Conservation (phyloP, 2,888 invertebrate species). For the Lochmaea crataegi region DNA sequence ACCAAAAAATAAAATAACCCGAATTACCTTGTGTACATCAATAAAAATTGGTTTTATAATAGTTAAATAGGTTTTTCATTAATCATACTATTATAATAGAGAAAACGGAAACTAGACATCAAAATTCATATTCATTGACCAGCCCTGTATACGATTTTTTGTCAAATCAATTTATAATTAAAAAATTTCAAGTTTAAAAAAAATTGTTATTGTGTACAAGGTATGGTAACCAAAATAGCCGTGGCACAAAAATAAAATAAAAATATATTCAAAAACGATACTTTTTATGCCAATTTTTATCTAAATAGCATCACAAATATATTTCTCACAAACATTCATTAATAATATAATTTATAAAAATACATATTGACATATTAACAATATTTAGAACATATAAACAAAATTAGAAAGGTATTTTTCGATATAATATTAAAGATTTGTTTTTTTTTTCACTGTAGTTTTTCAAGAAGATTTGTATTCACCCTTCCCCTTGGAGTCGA, state of each 20-base stretch:
- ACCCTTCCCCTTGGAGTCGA: too few relatives aligned
- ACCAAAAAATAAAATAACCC: background rate
- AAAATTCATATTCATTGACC: background rate
- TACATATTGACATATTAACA: slow-evolving; percentile 6
- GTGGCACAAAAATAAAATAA: slow-evolving; percentile 10
- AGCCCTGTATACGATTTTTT: too few relatives aligned
- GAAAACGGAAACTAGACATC: too few relatives aligned
- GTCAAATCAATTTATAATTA: too few relatives aligned
- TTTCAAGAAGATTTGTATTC: too few relatives aligned
- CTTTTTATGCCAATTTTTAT: background rate
- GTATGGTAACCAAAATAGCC: slow-evolving; percentile 8
- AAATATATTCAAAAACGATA: slow-evolving; percentile 7
- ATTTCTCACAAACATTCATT: slow-evolving; percentile 11
- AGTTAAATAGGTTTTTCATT: too few relatives aligned
- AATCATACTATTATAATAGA: too few relatives aligned
- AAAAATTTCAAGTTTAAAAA: background rate
- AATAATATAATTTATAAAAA: slow-evolving; percentile 16
- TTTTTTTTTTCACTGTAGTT: background rate
- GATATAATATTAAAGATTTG: background rate
- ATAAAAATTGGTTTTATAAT: background rate
- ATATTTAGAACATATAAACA: slow-evolving; percentile 8
- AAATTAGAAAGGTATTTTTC: background rate
- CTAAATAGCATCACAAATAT: slow-evolving; percentile 9
- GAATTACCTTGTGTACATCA: background rate
- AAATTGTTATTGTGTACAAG: background rate